phyloP scores from a whole-genome alignment of 2,797 vertebrate species.

The Prionace glauca region DNA sequence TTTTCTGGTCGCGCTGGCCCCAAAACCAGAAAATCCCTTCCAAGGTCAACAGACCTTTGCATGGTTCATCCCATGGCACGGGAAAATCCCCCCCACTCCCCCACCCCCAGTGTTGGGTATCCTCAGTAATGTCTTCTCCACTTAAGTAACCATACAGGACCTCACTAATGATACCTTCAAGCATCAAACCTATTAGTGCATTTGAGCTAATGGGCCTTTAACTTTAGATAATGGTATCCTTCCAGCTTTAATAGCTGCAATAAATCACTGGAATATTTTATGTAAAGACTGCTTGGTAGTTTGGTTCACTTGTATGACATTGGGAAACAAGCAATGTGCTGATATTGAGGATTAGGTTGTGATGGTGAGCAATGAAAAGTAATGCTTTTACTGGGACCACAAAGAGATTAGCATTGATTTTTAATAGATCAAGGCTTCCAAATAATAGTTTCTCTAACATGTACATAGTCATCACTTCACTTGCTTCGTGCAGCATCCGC shows the following conservation, averaged over 20 bases:
- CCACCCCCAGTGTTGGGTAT: neutral
- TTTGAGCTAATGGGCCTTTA: neutral
- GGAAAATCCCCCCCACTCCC: too few species aligned
- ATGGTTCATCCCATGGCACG: too few species aligned
- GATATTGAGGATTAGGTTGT: neutral
- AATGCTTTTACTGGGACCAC: neutral
- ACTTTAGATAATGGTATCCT: neutral
- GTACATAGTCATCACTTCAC: neutral
- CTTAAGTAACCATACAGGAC: neutral
- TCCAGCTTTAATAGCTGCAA: neutral
- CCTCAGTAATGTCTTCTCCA: neutral
- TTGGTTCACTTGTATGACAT: neutral
- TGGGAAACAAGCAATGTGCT: neutral
- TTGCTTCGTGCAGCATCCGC: slow-evolving; percentile 12
- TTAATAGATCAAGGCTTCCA: neutral
- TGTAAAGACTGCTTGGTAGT: neutral
- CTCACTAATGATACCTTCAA: neutral
- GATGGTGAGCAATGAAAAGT: neutral
- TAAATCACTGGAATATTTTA: neutral
- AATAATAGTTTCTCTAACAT: neutral
- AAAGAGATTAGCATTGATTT: neutral
- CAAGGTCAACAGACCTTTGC: too few species aligned
- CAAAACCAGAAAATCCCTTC: too few species aligned
- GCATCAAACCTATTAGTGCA: neutral
- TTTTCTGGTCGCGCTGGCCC: too few species aligned